These are phyloP conservation scores for Sprattus sprattus DNA, from an alignment of 2,113 vertebrate species.

Conservation along the genomic window DNA sequence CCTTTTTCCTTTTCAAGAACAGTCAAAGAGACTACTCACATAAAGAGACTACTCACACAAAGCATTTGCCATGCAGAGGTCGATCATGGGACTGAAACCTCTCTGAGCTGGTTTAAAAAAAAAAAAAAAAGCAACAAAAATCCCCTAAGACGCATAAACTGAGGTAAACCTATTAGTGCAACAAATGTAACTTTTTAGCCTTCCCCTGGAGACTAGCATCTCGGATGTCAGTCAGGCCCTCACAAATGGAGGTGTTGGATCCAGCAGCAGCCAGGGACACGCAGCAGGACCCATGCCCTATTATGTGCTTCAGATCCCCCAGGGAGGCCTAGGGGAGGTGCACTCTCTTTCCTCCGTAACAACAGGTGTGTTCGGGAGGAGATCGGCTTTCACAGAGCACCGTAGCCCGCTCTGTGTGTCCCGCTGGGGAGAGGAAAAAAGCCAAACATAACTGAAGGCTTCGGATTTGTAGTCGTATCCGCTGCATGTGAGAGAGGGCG, in stretches of 20 bases:
- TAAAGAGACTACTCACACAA: neutral
- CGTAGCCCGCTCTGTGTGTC: slow-evolving; percentile 30
- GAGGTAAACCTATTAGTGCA: slow-evolving; percentile 70
- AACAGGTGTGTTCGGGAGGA: slow-evolving; percentile 62
- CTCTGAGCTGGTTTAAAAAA: neutral
- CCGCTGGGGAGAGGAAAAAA: slow-evolving; percentile 9
- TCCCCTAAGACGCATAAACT: slow-evolving; percentile 45
- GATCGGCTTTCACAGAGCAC: slow-evolving; percentile 53
- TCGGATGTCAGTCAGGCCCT: slow-evolving; percentile 64
- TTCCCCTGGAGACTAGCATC: slow-evolving; percentile 53
- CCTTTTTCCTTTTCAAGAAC: neutral
- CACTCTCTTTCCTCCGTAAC: slow-evolving; percentile 55
- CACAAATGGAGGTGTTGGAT: slow-evolving; percentile 65
- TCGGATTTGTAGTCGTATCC: neutral
- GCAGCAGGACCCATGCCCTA: slow-evolving; percentile 57
- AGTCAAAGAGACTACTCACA: neutral
- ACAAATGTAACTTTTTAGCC: slow-evolving; percentile 64
- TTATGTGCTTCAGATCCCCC: slow-evolving; percentile 61
- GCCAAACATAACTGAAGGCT: neutral
- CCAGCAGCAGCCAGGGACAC: slow-evolving; percentile 58
- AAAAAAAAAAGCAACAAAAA: neutral
- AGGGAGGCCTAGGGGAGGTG: slow-evolving; percentile 41
- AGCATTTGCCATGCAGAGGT: neutral
- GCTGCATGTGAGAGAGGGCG: slow-evolving; percentile 38
- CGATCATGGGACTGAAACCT: neutral